Conservation (phyloP, 92 coral and sea anemone species). For the Meandrina meandrites region DNA sequence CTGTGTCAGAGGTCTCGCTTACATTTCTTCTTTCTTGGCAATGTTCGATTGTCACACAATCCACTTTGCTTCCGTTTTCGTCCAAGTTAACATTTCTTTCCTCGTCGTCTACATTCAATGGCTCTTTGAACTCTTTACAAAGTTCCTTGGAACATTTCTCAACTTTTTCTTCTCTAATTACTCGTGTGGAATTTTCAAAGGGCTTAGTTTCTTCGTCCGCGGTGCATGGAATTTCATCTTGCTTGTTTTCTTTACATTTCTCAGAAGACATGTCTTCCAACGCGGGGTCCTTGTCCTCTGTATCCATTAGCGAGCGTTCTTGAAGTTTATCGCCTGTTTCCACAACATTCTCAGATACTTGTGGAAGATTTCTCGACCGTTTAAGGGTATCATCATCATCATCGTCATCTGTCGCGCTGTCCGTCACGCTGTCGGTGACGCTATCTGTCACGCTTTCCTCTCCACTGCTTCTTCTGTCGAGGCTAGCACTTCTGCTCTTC, state of each 20-base stretch:
- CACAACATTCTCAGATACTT: background rate
- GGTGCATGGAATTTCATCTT: background rate
- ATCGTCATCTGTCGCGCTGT: background rate
- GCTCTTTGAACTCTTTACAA: background rate
- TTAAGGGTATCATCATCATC: background rate
- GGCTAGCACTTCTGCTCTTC: background rate
- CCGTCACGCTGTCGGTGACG: background rate
- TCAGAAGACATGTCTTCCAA: background rate
- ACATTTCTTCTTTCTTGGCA: background rate
- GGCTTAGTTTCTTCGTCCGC: background rate
- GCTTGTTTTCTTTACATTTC: slow-evolving; percentile 1
- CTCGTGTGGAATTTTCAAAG: background rate
- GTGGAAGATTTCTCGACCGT: no score
- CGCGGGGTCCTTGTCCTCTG: background rate
- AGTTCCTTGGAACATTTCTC: background rate
- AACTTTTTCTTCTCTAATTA: background rate
- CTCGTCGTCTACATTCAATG: background rate
- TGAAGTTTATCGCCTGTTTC: background rate
- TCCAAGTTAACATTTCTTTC: no score
- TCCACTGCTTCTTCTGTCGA: background rate
- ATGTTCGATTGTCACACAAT: slow-evolving; percentile 9
- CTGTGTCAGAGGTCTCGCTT: background rate
- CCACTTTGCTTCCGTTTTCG: background rate
- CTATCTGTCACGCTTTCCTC: background rate
- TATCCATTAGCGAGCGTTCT: background rate